Evolutionary conservation across 2,113 vertebrate species (phyloP), one percentile per base, ranked within the genome.

Genomic region (Pachyramphus minor): DNA sequence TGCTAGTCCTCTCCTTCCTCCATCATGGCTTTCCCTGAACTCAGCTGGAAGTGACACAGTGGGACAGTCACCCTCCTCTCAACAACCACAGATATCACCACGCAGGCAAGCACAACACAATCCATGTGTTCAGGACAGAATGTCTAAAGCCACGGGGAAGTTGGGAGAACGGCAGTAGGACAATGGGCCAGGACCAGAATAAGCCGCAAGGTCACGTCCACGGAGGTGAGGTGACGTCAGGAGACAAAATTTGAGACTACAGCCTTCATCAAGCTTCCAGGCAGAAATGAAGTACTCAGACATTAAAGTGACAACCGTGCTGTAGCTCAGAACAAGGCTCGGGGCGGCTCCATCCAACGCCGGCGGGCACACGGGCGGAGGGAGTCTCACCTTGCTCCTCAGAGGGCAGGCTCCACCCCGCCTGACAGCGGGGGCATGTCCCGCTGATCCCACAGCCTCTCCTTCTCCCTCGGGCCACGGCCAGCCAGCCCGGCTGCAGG

Each of bases 301-400:
- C 45, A 58, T 12, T 22, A 19, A 93, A 68, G 53, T 31, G 81
- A 75, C 69, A 72, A 23, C 64, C 3, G 0, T 31, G 71, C 74
- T 24, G 37, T 55, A 68, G 66, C 77, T 85, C 41, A 78, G 69
- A 60, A 42, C 3, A 1, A 71, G 62, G 75, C 31, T 37, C 0
- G 0, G 33, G 62, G 69, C 69, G 71, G 60, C 24, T 56, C 45
- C 9, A 4, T 74, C 30, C 81, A 24, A 55, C 74, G 60, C 39
- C 2, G 0, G 73, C 0, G 0, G 82, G 82, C 77, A 60, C 52
- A 52, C 5, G 12, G 27, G 47, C 0, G 3, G 64, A 82, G 62
- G n/a, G 44, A 75, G 24, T 6, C 77, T 68, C 80, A 44, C 77
- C 69, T 56, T 60, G 77, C 52, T 52, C 37, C 2, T 53, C 63